phyloP scores from a whole-genome alignment of 2,888 invertebrate species.

The Podabrus alpinus region DNA sequence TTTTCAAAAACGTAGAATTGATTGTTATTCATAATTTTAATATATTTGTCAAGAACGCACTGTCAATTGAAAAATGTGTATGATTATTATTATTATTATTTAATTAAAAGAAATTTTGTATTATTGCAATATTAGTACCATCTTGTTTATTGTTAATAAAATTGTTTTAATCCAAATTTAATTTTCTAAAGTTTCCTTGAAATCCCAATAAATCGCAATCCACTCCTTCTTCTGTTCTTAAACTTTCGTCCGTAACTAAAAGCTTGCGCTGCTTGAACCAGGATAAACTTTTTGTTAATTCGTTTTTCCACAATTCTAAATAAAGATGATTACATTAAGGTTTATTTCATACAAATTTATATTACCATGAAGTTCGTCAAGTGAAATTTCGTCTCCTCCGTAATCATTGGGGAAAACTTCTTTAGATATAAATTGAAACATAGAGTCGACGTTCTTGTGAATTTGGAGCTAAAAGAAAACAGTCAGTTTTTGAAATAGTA shows the following conservation, averaged over 20 bases:
- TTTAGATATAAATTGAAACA: not conserved
- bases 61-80: no score
- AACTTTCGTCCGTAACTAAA: not conserved
- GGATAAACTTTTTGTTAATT: not conserved
- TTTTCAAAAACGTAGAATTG: not conserved
- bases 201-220: not conserved
- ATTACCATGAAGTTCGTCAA: not conserved
- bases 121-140: no score
- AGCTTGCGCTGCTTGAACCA: not conserved
- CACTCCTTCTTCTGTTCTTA: not conserved
- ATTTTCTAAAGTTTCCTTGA: conserved; percentile 1
- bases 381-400: not conserved
- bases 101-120: not conserved
- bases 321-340: not conserved
- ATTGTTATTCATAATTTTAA: not conserved
- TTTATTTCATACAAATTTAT: not conserved
- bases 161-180: not conserved
- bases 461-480: not conserved
- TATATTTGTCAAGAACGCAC: no score
- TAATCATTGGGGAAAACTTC: not conserved
- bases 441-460: not conserved
- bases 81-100: not conserved
- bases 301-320: not conserved
- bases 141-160: not conserved
- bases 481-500: not conserved